Evolutionary conservation across 1,140 invertebrate species (phyloP).

Genomic region (Aplysia californica): DNA sequence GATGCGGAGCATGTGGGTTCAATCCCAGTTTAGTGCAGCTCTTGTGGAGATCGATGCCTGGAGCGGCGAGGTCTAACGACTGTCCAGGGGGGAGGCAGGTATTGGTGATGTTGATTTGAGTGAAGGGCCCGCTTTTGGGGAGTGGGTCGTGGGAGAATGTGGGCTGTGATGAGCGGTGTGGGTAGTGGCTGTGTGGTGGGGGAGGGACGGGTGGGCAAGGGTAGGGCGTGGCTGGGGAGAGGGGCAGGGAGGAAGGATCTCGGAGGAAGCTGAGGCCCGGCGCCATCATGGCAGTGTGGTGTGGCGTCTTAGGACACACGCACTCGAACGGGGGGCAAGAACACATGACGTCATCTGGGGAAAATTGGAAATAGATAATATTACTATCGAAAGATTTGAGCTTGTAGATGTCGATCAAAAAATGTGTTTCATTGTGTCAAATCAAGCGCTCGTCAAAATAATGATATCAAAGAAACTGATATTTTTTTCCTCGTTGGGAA

Average conservation of each 20-base stretch:
- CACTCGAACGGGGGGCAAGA: constrained; percentile 69
- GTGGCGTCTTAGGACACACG: constrained; percentile 48
- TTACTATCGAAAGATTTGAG: too few relatives aligned
- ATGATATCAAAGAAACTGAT: background rate
- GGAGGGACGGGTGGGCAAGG: constrained; percentile 8
- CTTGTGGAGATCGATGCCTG: background rate
- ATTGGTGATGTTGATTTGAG: constrained; percentile 44
- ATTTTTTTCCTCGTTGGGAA: constrained; percentile 34
- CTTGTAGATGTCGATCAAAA: too few relatives aligned
- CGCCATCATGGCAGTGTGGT: constrained; percentile 17
- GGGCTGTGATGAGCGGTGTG: constrained; percentile 3
- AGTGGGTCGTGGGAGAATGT: constrained; percentile 20
- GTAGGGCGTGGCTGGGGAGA: constrained; percentile 4
- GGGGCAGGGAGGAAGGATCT: constrained; percentile 3
- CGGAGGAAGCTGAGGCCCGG: background rate
- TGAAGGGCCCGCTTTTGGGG: too few relatives aligned
- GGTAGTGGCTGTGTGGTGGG: constrained; percentile 6
- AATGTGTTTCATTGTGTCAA: too few relatives aligned
- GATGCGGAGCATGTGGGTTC: background rate
- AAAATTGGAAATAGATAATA: too few relatives aligned
- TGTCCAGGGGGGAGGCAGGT: constrained; percentile 15
- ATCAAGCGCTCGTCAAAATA: too few relatives aligned
- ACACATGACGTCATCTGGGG: constrained; percentile 60
- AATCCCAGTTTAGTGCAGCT: background rate
- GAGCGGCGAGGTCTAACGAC: constrained; percentile 2